Evolutionary conservation across 2,888 invertebrate genomes (phyloP), one percentile per base, ranked within the genome.

Genomic region (Epinotia brunnichana): DNA sequence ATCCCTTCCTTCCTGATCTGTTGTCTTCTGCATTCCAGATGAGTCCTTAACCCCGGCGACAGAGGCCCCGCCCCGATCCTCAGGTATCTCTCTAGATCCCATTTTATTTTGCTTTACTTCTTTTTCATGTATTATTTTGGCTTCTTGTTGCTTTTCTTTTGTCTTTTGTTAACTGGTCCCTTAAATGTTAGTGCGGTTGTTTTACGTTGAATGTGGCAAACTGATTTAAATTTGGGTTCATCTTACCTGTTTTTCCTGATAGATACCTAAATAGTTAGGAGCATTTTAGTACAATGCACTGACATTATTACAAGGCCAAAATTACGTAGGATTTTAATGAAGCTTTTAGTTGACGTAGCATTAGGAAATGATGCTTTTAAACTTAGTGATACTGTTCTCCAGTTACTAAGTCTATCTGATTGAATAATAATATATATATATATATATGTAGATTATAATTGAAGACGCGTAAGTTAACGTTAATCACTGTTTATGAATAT

Each of bases 11-110:
- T 86, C 91, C 91, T 92, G 90, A 92, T 88, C 87, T 90, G 85
- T 89, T 92, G 88, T 94, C 87, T 92, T 93, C 85, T 92, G 89
- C 86, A 91, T 94, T 94, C 89, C 94, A 94, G 94, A 94, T 93
- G 93, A 92, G 89, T 93, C 93, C 90, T 90, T 82, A 88, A 90
- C 87, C 84, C 93, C 90, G 87, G 93, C 88, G 89, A 90, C 92
- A 85, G 87, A 87, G 90, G 90, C 91, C 85, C 89, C 92, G 92
- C 90, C 91, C 89, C 93, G 92, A 76, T 91, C 93, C 92, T 91
- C 94, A 94, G 94, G 94, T 93, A 94, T 56, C 66, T 53, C 35
- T 56, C 13, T 48, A 53, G 15, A 64, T 53, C 54, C 86, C 83
- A 63, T 51, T 62, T 35, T 71, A 77, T 82, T 83, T 83, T 80